These are phyloP conservation scores for Heliornis fulica DNA, from an alignment of 2,113 vertebrate species.

Conservation along the genomic window DNA sequence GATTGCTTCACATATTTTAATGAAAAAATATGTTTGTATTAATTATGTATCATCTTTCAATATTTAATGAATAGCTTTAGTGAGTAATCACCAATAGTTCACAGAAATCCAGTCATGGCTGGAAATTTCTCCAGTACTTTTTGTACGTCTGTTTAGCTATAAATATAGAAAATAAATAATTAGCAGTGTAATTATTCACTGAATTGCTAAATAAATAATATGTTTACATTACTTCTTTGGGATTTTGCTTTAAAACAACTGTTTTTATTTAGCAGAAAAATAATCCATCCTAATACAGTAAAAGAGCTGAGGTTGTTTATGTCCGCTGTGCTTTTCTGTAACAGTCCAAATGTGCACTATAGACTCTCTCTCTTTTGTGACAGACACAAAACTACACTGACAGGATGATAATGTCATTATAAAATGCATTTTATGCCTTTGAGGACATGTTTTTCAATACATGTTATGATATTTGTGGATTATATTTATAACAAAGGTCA, in stretches of 20 bases:
- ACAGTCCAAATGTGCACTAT: not conserved
- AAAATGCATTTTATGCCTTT: not conserved
- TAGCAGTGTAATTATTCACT: constrained; percentile 23
- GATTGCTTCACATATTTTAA: not conserved
- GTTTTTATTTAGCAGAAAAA: constrained; percentile 8
- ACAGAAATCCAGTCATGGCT: not conserved
- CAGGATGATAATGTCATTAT: not conserved
- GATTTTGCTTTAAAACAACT: not conserved
- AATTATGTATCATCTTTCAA: constrained; percentile 40
- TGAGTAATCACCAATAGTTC: not conserved
- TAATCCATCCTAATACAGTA: not conserved
- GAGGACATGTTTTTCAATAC: not conserved
- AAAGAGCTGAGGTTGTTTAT: not conserved
- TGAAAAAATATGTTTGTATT: not conserved
- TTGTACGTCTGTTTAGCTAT: not conserved
- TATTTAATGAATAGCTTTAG: constrained; percentile 39
- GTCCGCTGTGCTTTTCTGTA: not conserved
- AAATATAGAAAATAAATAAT: constrained; percentile 33
- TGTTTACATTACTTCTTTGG: not conserved
- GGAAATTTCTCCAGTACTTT: not conserved
- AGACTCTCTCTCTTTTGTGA: too few relatives aligned
- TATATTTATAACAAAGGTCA: not conserved
- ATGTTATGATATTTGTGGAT: not conserved
- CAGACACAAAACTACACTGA: not conserved
- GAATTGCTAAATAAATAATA: constrained; percentile 6